Percentiles rank a stretch among this genome's conserved stretches.
Conservation (phyloP, 2,888 invertebrate genomes). For the Orthosia gothica region DNA sequence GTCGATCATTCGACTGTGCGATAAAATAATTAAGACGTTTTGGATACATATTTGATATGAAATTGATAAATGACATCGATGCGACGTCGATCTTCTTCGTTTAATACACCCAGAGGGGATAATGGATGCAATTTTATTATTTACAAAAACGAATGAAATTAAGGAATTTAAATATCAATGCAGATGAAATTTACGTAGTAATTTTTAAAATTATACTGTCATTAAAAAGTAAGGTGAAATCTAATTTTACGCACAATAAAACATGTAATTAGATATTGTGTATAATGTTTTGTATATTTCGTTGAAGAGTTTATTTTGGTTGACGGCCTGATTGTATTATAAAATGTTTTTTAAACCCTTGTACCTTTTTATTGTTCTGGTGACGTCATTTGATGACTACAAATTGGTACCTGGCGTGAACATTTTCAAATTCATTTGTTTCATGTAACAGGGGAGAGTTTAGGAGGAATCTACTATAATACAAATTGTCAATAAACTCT, state of each 20-base stretch:
- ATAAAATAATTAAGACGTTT: background rate
- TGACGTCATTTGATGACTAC: conserved; percentile 44
- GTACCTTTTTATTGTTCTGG: conserved; percentile 19
- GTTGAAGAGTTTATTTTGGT: conserved; percentile 43
- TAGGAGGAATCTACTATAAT: conserved; percentile 4
- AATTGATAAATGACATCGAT: conserved; percentile 6
- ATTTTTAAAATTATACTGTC: conserved; percentile 10
- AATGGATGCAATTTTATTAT: conserved; percentile 34
- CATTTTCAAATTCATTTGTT: background rate
- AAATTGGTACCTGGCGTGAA: conserved; percentile 12
- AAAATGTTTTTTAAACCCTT: conserved; percentile 25
- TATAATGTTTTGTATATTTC: conserved; percentile 60
- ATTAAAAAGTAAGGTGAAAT: conserved; percentile 29
- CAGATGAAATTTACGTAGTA: conserved; percentile 39
- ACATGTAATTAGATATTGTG: conserved; percentile 49
- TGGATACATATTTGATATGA: conserved; percentile 4
- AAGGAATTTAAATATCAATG: conserved; percentile 59
- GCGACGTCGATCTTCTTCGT: background rate
- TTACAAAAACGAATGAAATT: conserved; percentile 42
- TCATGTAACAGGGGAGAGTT: background rate
- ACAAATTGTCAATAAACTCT: background rate
- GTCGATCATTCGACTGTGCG: background rate
- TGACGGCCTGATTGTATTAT: conserved; percentile 40
- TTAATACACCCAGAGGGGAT: background rate
- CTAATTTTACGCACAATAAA: conserved; percentile 58